phyloP scores from a whole-genome alignment of 2,888 invertebrate genomes.

The Chesias legatella region DNA sequence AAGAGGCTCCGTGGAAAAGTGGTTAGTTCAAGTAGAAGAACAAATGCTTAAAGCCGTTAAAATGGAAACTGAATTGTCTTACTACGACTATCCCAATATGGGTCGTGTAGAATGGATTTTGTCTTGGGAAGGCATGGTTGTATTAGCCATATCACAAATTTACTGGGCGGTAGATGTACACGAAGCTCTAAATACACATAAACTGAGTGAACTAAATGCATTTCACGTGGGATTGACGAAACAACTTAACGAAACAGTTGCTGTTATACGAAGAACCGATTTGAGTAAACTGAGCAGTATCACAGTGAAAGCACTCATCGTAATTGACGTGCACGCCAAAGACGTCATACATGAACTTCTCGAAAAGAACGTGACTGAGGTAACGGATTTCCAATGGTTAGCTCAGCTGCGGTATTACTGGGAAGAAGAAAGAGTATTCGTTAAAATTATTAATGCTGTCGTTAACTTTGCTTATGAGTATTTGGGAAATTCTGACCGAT shows the following conservation, averaged over 20 bases:
- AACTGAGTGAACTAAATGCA: conserved; percentile 75
- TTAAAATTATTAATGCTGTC: conserved; percentile 89
- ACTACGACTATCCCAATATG: conserved; percentile 81
- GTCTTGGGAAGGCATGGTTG: conserved; percentile 91
- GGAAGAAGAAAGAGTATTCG: conserved; percentile 84
- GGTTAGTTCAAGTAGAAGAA: conserved; percentile 91
- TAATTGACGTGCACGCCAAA: conserved; percentile 92
- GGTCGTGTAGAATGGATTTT: conserved; percentile 85
- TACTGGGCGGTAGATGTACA: conserved; percentile 92
- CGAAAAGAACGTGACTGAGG: conserved; percentile 82
- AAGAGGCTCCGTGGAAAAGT: conserved; percentile 91
- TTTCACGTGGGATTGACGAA: conserved; percentile 78
- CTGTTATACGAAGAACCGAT: conserved; percentile 85
- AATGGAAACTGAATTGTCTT: conserved; percentile 84
- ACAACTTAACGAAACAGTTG: conserved; percentile 87
- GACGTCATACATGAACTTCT: conserved; percentile 87
- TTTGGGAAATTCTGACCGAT: conserved; percentile 88
- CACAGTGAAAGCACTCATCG: conserved; percentile 90
- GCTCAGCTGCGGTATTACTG: conserved; percentile 91
- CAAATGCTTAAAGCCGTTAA: conserved; percentile 88
- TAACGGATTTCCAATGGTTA: conserved; percentile 91
- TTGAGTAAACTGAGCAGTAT: conserved; percentile 86
- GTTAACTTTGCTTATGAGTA: conserved; percentile 92
- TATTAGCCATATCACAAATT: conserved; percentile 88
- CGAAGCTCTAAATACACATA: conserved; percentile 81